A percentile compares a stretch with the other conserved stretches of the same genome.
Evolutionary conservation across 2,888 invertebrate genomes (phyloP).

Genomic region (Diarsia dahlii): DNA sequence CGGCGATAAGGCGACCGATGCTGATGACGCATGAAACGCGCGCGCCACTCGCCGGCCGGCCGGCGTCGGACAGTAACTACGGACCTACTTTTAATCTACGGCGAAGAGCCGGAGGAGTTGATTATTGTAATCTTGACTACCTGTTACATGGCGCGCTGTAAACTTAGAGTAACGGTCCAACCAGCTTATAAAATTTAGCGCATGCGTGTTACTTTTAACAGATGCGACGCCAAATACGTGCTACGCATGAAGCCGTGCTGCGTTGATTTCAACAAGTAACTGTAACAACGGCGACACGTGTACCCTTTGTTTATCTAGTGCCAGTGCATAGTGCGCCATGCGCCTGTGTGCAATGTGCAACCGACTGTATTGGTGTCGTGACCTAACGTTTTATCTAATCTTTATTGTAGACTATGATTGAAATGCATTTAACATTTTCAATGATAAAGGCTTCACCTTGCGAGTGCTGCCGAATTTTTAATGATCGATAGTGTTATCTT

Average conservation of each 20-base stretch:
- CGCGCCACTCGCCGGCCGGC: conserved; percentile 56
- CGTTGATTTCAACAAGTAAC: conserved; percentile 55
- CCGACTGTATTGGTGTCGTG: conserved; percentile 57
- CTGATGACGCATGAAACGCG: conserved; percentile 62
- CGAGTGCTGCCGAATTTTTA: conserved; percentile 61
- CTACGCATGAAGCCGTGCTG: conserved; percentile 62
- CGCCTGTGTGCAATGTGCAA: conserved; percentile 59
- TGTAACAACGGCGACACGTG: conserved; percentile 66
- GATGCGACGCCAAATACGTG: conserved; percentile 67
- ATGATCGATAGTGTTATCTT: conserved; percentile 71
- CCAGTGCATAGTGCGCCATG: conserved; percentile 44
- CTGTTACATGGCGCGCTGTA: conserved; percentile 72
- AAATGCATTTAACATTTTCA: conserved; percentile 59
- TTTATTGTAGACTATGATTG: conserved; percentile 50
- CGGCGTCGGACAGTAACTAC: conserved; percentile 36
- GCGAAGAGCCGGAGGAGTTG: conserved; percentile 62
- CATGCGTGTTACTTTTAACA: conserved; percentile 68
- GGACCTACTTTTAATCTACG: conserved; percentile 63
- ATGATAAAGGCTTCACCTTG: conserved; percentile 64
- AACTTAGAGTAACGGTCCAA: conserved; percentile 74
- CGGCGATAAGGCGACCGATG: conserved; percentile 67
- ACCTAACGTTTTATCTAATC: conserved; percentile 71
- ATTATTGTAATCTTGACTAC: conserved; percentile 76
- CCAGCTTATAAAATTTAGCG: conserved; percentile 75
- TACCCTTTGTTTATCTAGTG: conserved; percentile 69